Conservation (phyloP, 2,888 invertebrate genomes). For the Macrosoma leucophasiata region DNA sequence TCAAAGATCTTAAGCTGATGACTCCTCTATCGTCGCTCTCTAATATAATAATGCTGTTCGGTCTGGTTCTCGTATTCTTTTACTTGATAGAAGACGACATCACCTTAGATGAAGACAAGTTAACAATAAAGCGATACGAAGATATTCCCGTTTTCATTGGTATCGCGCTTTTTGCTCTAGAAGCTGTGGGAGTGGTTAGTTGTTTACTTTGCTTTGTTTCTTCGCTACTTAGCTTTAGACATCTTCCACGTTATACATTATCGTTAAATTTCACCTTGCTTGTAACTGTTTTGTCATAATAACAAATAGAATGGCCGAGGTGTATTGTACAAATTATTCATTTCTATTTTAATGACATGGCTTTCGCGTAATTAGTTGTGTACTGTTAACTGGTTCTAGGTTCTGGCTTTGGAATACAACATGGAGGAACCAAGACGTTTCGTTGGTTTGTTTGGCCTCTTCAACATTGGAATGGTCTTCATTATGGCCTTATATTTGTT, state of each 20-base stretch:
- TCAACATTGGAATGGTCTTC: slow-evolving; percentile 85
- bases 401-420: slow-evolving; percentile 93
- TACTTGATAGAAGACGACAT: slow-evolving; percentile 81
- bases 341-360: too few relatives aligned
- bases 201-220: slow-evolving; percentile 2
- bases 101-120: slow-evolving; percentile 55
- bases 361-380: slow-evolving; percentile 1
- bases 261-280: neutral
- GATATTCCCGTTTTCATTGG: slow-evolving; percentile 89
- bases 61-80: slow-evolving; percentile 83
- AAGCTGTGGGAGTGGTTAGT: slow-evolving; percentile 84
- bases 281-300: too few relatives aligned
- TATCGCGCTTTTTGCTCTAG: slow-evolving; percentile 91
- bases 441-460: slow-evolving; percentile 83
- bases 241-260: neutral
- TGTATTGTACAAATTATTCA: too few relatives aligned
- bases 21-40: slow-evolving; percentile 88
- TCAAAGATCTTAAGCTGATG: slow-evolving; percentile 83
- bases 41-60: slow-evolving; percentile 82
- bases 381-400: slow-evolving; percentile 62
- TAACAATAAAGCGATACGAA: slow-evolving; percentile 57
- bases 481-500: slow-evolving; percentile 85
- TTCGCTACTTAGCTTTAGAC: neutral
- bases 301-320: too few relatives aligned
- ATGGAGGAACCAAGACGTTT: slow-evolving; percentile 90